phyloP scores from a whole-genome alignment of 2,113 vertebrate genomes.

The Hydrochoerus hydrochaeris region DNA sequence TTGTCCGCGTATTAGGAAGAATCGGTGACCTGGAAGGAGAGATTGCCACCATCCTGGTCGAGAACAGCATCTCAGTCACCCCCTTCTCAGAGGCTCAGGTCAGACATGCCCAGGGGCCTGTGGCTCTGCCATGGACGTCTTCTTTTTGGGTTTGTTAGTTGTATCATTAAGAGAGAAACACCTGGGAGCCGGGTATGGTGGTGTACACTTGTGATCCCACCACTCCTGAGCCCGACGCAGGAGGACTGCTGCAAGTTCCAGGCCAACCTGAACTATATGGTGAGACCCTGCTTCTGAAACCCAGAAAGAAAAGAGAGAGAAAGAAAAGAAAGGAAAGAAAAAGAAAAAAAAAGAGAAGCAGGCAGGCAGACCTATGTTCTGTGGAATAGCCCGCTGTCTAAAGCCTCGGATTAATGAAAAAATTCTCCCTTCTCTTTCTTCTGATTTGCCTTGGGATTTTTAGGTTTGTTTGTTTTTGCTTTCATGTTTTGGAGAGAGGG shows the following conservation, averaged over 20 bases:
- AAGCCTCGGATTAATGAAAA: constrained; percentile 8
- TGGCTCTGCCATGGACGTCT: neutral
- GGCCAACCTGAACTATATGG: neutral
- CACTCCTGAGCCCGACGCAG: neutral
- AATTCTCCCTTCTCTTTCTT: neutral
- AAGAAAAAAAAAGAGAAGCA: too few species aligned
- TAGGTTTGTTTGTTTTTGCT: neutral
- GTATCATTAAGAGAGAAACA: neutral
- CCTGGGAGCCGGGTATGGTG: neutral
- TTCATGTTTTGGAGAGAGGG: neutral
- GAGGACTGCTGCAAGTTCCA: neutral
- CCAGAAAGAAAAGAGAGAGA: neutral
- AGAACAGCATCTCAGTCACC: constrained; percentile 93
- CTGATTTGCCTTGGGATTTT: neutral
- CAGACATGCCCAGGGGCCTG: constrained; percentile 29
- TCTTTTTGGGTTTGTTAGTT: constrained; percentile 23
- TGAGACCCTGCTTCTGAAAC: neutral
- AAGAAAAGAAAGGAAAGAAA: neutral
- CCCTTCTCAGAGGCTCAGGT: constrained; percentile 98
- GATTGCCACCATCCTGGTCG: constrained; percentile 94
- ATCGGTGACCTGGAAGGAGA: constrained; percentile 96
- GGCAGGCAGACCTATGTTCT: neutral
- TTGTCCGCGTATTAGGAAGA: constrained; percentile 93
- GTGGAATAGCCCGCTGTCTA: neutral
- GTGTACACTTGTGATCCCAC: neutral